Conservation (phyloP, 1,140 invertebrate species). For the Papilio machaon region DNA sequence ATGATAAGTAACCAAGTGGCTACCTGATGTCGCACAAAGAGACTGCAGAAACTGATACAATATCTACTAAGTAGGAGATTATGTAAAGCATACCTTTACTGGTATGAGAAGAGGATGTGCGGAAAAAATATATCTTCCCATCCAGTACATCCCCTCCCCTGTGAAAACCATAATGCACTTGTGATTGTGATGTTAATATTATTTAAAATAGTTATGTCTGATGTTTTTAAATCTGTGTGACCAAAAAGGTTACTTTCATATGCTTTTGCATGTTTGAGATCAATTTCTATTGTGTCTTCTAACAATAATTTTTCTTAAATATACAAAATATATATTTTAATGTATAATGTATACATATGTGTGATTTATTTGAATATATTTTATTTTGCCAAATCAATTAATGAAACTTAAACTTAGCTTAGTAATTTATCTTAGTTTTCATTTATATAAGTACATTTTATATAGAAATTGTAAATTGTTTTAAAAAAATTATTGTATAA, state of each 20-base stretch:
- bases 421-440: not conserved
- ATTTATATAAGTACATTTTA: not conserved
- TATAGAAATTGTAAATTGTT: not conserved
- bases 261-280: not conserved
- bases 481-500: not conserved
- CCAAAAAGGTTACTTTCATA: too few relatives aligned
- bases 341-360: not conserved
- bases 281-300: not conserved
- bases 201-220: too few relatives aligned
- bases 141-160: too few relatives aligned
- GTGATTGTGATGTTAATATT: too few relatives aligned
- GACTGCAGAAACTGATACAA: too few relatives aligned
- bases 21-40: not conserved
- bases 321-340: not conserved
- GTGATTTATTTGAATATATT: not conserved
- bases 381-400: slow-evolving; percentile 15
- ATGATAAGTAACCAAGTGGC: not conserved
- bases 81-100: too few relatives aligned
- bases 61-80: too few relatives aligned
- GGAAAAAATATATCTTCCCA: too few relatives aligned
- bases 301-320: not conserved
- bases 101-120: too few relatives aligned
- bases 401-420: not conserved
- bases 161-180: too few relatives aligned
- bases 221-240: too few relatives aligned